Evolutionary conservation across 2,797 vertebrate species (phyloP), one percentile per base, ranked within the genome.

Genomic region (Dipus sagitta): DNA sequence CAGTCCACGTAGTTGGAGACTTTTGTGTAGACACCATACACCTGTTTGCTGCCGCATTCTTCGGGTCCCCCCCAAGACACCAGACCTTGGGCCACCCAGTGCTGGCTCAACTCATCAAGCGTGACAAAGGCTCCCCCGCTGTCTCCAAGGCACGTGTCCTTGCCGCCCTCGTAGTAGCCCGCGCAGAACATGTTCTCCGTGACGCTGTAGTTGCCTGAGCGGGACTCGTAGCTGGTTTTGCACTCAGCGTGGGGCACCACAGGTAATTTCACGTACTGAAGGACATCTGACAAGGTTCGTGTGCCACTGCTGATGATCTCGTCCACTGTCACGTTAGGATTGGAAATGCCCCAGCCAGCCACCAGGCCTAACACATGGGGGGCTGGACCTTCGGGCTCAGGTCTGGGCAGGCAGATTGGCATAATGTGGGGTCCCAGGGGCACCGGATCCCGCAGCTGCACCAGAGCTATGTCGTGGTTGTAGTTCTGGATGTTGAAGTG

Each of bases 161-260:
- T 98, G 4, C 99, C 99, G 0, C 99, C 99, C 92, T 99, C 98
- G 0, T 98, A 99, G 97, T 99, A 99, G 3, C 99, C 99, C 0
- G 99, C 99, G 0, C 99, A 99, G 98, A 99, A 99, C 99, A 99
- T 99, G 97, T 99, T 99, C 93, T 99, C 98, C 0, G 99, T 99
- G 97, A 99, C 99, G 0, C 99, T 99, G 97, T 99, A 99, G 98
- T 98, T 98, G 28, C 98, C 97, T 0, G 99, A 99, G 54, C 99
- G 99, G 0, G 99, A 99, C 72, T 99, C 97, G 0, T 99, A 99
- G 97, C 99, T 99, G 30, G 97, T 98, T 97, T 98, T 98, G 71
- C 99, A 99, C 97, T 99, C 99, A 0, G 98, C 98, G 0, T 99
- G 99, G 0, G 99, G 96, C 21, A 99, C 99, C 95, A 99, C 99